Percentiles rank a stretch among this genome's conserved stretches.
These are phyloP conservation scores for Euglossa dilemma DNA, from an alignment of 1,140 invertebrate species.

Conservation along the genomic window DNA sequence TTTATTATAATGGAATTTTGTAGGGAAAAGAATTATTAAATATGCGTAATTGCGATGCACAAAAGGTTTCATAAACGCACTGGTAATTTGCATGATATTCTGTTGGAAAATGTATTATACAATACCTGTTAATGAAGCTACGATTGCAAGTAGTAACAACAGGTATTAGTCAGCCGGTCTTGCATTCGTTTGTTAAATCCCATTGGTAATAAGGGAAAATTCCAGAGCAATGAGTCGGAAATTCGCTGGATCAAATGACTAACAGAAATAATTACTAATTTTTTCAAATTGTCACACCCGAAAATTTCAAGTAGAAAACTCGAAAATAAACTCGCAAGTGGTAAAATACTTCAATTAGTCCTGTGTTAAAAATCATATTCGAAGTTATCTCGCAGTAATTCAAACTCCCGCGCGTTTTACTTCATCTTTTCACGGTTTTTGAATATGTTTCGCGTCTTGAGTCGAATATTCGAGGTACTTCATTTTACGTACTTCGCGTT, in stretches of 20 bases:
- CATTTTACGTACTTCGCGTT: background rate
- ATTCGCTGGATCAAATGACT: too few species aligned
- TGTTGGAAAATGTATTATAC: background rate
- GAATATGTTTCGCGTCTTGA: background rate
- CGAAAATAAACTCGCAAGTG: background rate
- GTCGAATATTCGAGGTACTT: background rate
- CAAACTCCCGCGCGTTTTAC: background rate
- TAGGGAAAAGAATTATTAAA: background rate
- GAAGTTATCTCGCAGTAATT: background rate
- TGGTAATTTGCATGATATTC: background rate
- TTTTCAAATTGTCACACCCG: too few species aligned
- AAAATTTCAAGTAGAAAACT: background rate
- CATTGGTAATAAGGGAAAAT: too few species aligned
- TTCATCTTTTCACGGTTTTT: background rate
- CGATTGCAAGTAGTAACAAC: background rate
- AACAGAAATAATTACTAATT: too few species aligned
- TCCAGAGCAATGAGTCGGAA: background rate
- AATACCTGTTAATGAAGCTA: background rate
- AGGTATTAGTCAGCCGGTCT: background rate
- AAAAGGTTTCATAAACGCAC: background rate
- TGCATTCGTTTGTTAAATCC: too few species aligned
- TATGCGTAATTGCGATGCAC: too few species aligned
- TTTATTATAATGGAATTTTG: background rate
- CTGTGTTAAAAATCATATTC: background rate
- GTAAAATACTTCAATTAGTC: background rate